Base-by-base conservation (phyloP, 2,797 vertebrate species). In the Microhierax caerulescens region DNA sequence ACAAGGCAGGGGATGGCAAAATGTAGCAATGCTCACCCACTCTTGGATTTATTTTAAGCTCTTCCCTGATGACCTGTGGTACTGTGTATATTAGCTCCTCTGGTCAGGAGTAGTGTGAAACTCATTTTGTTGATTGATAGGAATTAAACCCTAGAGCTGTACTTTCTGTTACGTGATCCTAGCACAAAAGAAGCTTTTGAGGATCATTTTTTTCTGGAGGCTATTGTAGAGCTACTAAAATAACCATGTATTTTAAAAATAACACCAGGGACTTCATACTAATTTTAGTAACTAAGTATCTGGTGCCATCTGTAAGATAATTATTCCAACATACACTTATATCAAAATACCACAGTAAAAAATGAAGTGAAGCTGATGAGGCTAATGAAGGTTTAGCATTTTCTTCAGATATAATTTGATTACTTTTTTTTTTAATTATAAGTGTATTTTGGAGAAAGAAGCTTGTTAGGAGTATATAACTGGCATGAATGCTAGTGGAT, bases 41-140 rank as follows among this genome's bases (percentile, higher is more conserved):
- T 89, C 60, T 28, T 92, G 79, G 63, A 78, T 96, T 95, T 93
- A 83, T 93, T 95, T 97, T 96, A 96, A 92, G 50, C 36, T 78
- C 28, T 88, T 86, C 72, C 85, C 67, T 92, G 47, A 67, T 91
- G 78, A 93, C 81, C 60, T 73, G 59, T 88, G 54, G 54, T 78
- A 51, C 47, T 92, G 41, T 85, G 77, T 65, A 18, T 93, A 60
- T 92, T 92, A 95, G 65, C 53, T 94, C 32, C 43, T 93, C 51
- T 85, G 86, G 37, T 23, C 0, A 1, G 64, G 60, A 93, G 36
- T 63, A 90, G 87, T 75, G 72, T 69, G 89, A 94, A 97, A 88
- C 91, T 94, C 19, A 61, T 95, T 93, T 96, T 90, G 61, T 86
- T 95, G 93, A 94, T 90, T 97, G 95, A 95, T 94, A 93, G 73